Evolutionary conservation across 2,797 vertebrate species (phyloP), one percentile per base, ranked within the genome.

Genomic region (Limnodromus scolopaceus): DNA sequence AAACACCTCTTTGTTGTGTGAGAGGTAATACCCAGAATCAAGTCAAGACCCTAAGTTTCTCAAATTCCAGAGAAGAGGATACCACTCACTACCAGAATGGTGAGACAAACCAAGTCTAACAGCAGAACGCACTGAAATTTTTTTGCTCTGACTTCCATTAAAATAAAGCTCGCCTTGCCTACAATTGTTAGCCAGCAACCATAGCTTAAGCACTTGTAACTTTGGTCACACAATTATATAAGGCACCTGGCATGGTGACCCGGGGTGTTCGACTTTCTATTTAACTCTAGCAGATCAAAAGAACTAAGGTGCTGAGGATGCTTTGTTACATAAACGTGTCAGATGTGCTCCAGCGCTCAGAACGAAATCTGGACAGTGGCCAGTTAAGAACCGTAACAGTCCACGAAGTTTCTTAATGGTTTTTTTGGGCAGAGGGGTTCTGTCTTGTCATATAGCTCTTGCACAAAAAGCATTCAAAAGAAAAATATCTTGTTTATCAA

Each of bases 81-180:
- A 51, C 0, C 6, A 6, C 25, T 80, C 66, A n/a, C n/a, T 48
- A 6, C 2, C 46, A 92, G 30, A 95, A 58, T 34, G 15, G 15
- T 3, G 22, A 83, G 38, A 58, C 32, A 91, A 96, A 71, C 16
- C 30, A 75, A 64, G 30, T 3, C 61, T n/a, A 78, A 58, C 2
- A 55, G 54, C 12, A 92, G 46, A 84, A 78, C 1, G 8, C 61
- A 86, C 16, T 0, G 0, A 14, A 89, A 63, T 6, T 0, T 70
- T 79, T 92, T 79, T 66, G 32, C 77, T 77, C 36, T 74, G 45
- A 38, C 16, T 82, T 38, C 57, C 4, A 3, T 27, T 68, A 23
- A 43, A 82, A 38, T 6, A 2, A 71, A 84, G 32, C 4, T 90
- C 39, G 49, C 6, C 4, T n/a, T 84, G 84, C n/a, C 72, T 61